Percentiles rank a stretch among this genome's conserved stretches.
Conservation (phyloP, 2,113 vertebrate genomes). For the Bubo bubo region DNA sequence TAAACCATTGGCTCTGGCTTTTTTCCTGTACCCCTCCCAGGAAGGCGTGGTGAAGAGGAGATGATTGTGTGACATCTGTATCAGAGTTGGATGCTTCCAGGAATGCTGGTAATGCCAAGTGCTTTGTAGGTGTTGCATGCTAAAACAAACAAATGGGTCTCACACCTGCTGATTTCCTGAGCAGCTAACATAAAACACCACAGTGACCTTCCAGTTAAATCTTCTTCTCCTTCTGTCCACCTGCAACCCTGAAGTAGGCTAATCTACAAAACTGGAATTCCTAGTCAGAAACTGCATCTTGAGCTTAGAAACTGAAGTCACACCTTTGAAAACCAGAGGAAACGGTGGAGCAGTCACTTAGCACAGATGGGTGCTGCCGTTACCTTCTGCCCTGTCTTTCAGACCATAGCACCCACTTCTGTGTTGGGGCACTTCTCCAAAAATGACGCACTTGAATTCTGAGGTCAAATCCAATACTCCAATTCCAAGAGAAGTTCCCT, state of each 20-base stretch:
- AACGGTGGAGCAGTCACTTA: not conserved
- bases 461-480: not conserved
- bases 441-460: not conserved
- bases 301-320: not conserved
- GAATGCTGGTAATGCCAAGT: not conserved
- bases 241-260: not conserved
- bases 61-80: not conserved
- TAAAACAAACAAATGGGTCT: not conserved
- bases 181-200: not conserved
- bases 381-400: not conserved
- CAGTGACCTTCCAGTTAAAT: not conserved
- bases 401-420: not conserved
- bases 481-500: not conserved
- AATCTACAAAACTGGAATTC: not conserved
- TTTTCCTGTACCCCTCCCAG: not conserved
- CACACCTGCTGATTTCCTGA: not conserved
- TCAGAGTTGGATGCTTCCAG: not conserved
- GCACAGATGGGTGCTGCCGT: accelerated
- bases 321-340: not conserved
- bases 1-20: not conserved
- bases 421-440: accelerated
- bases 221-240: not conserved
- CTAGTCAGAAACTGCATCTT: not conserved
- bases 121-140: not conserved
- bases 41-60: not conserved